Evolutionary conservation across 2,113 vertebrate genomes (phyloP), one percentile per base, ranked within the genome.

Genomic region (Nestor notabilis): DNA sequence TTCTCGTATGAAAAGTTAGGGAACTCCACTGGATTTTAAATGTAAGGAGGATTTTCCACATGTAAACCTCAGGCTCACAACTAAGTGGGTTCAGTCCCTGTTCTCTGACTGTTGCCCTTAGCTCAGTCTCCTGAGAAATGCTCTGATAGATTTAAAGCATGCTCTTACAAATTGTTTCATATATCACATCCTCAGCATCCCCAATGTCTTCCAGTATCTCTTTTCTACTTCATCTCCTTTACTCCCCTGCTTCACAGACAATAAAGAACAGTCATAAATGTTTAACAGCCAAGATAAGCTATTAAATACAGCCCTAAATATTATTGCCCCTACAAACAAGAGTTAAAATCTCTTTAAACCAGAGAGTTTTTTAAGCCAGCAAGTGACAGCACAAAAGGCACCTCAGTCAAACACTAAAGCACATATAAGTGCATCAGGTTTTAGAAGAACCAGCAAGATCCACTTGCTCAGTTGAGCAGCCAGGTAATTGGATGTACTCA

Each of bases 271-370:
- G 89, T 90, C 95, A 96, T 98, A 97, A 98, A 97, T n/a, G 5
- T 93, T 98, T 94, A 97, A 95, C 41, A 49, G 92, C 93, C 79
- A 96, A 97, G 96, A 98, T 97, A 97, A 97, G 87, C 92, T 97
- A 97, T 97, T 98, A 98, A 98, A 98, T 95, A 97, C 24, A 91
- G 80, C 50, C 90, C 53, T 96, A 97, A 98, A 97, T 97, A 97
- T 84, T 94, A 97, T 82, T 63, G 1, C 33, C 56, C 66, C 93
- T 84, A 83, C 93, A 96, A 94, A 93, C 69, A 95, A 95, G 4
- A 86, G 63, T 86, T 79, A 31, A 3, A 72, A 77, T 24, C 83
- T 93, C 58, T 88, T 94, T 85, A 88, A 93, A 92, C 33, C 66
- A 56, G 63, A 87, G n/a, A 83, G 92, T 39, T 97, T 93, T 95